Percentiles rank a stretch among this genome's conserved stretches.
Evolutionary conservation across 2,888 invertebrate species (phyloP).

Genomic region (Ypsolopha sequella): DNA sequence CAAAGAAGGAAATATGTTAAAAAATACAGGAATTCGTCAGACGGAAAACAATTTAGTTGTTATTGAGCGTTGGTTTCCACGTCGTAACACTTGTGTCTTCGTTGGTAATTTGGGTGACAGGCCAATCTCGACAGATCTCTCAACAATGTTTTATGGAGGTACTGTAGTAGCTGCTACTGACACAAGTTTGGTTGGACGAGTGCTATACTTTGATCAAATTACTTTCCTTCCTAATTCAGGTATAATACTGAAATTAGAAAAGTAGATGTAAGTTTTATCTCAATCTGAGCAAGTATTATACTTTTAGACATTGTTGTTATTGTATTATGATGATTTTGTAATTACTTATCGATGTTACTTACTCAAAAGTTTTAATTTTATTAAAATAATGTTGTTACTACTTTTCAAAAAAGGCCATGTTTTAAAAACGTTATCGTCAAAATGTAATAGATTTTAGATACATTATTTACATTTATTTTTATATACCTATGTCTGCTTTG

Average conservation of each 20-base stretch:
- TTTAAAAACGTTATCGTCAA: too few relatives aligned
- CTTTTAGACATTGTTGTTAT: conserved; percentile 1
- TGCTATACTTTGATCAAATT: conserved; percentile 51
- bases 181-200: conserved; percentile 38
- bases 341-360: too few relatives aligned
- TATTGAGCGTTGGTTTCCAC: conserved; percentile 82
- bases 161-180: conserved; percentile 55
- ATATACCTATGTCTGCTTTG: too few relatives aligned
- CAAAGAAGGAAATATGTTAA: conserved; percentile 73
- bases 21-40: conserved; percentile 78
- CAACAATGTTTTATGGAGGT: conserved; percentile 82
- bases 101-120: conserved; percentile 78
- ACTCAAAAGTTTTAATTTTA: too few relatives aligned
- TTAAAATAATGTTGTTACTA: too few relatives aligned
- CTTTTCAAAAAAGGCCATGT: too few relatives aligned
- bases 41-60: conserved; percentile 76
- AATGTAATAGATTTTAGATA: too few relatives aligned
- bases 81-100: conserved; percentile 81
- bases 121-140: conserved; percentile 76
- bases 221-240: conserved; percentile 56
- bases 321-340: too few relatives aligned
- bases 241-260: conserved; percentile 53
- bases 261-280: conserved; percentile 21
- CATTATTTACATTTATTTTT: too few relatives aligned
- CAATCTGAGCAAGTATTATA: neutral